Percentiles rank a stretch among this genome's conserved stretches.
These are phyloP conservation scores for Calypte anna DNA, from an alignment of 2,113 vertebrate species.

Conservation along the genomic window DNA sequence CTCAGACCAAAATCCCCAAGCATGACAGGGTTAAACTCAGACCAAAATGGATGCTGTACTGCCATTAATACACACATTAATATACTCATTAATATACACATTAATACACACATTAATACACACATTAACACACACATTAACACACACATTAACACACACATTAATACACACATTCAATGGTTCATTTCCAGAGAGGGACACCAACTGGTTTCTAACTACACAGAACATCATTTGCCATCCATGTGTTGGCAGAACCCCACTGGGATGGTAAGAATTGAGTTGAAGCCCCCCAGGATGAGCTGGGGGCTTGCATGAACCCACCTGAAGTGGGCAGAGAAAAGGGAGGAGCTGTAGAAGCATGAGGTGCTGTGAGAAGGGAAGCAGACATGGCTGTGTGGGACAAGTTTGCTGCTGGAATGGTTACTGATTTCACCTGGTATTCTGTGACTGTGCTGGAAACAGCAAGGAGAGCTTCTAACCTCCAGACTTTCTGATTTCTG, in stretches of 20 bases:
- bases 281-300: background rate
- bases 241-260: rapidly evolving
- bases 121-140: no score
- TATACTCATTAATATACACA: no score
- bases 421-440: background rate
- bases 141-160: no score
- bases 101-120: no score
- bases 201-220: background rate
- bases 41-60: background rate
- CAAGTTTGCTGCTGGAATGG: background rate
- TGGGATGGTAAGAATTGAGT: background rate
- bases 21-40: background rate
- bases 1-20: background rate
- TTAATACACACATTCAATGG: background rate
- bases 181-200: background rate
- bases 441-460: background rate
- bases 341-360: rapidly evolving
- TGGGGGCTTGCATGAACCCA: background rate
- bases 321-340: background rate
- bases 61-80: background rate
- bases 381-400: background rate
- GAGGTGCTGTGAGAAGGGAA: background rate
- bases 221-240: rapidly evolving
- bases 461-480: background rate
- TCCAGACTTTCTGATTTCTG: background rate